Base-by-base conservation (phyloP, 2,113 vertebrate genomes). In the Siphamia tubifer region DNA sequence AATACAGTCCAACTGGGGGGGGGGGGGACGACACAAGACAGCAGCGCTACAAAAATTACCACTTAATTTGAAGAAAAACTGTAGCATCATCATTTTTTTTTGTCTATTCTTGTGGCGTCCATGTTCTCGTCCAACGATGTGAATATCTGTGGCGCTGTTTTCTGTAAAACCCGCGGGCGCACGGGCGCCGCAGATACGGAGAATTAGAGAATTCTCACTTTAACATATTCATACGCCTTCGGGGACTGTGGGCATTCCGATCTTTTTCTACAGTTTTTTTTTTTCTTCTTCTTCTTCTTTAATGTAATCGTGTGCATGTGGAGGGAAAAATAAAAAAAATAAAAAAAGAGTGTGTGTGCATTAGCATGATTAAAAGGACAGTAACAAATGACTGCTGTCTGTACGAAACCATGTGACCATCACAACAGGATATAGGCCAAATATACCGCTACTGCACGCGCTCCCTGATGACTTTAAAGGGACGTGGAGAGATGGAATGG, bases 331-430 rank as follows among this genome's bases (percentile, higher is more conserved):
- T 35, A 30, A 48, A 52, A 4, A n/a, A 9, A 17, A 51, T 55
- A 9, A 34, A 20, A 8, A 54, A 19, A 34, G 58, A 13, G 67
- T 51, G 52, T 49, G 17, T 57, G 19, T 75, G 86, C 81, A 90
- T 90, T 89, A 86, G 81, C 75, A 84, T 91, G 91, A 90, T 92
- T 90, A 90, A 91, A 91, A 88, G 61, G 82, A 85, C 87, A 82
- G 89, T 88, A 84, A 89, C 84, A 89, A 92, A 90, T 79, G 86
- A 73, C 79, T 89, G 75, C 67, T 66, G 81, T 87, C 82, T 86
- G 69, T 3, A 55, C 34, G 63, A 80, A 86, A 83, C 77, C 83
- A 86, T 80, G 75, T 86, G 87, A 90, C 87, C 52, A 64, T 77
- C 74, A 73, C 45, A 68, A 68, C 68, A 74, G 67, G 77, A 84